Evolutionary conservation across 2,113 vertebrate species (phyloP), one percentile per base, ranked within the genome.

Genomic region (Pygoscelis antarcticus): DNA sequence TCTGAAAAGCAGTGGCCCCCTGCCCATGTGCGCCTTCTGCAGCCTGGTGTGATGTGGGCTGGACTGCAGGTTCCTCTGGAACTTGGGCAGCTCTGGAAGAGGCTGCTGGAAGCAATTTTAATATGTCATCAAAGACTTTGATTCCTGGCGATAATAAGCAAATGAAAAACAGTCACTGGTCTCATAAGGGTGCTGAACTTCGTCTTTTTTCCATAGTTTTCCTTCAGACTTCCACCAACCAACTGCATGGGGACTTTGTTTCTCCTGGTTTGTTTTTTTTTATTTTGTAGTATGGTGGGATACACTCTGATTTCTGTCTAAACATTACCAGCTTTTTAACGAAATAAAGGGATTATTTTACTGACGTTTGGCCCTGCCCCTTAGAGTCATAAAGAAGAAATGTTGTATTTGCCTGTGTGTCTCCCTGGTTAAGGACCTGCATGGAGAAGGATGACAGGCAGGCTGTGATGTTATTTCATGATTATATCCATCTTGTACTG

Each of bases 301-400:
- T 76, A 30, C 30, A 11, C 7, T n/a, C 26, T 54, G 13, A 44
- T 75, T 85, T 92, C 27, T 65, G 8, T 46, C 17, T 58, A 64
- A 90, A 44, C 30, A n/a, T 23, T 47, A 16, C 0, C 16, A 47
- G 36, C 32, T n/a, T 65, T 20, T n/a, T 38, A 61, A 66, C 49
- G 13, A 69, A 80, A 40, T 34, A 14, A 55, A 42, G 20, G 6
- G 7, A 16, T 46, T 84, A 12, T 83, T 89, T 71, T 70, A 47
- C 19, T 8, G 58, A 1, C 0, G 0, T 55, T 27, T 89, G 22
- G 5, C 64, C 13, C 38, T 83, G 36, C 10, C 27, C 47, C 4
- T 40, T 44, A 42, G 6, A 70, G 30, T 83, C 40, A 26, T 54
- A 46, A 65, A 61, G 14, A 80, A 46, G 36, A 94, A 77, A 13